Evolutionary conservation across 2,113 vertebrate genomes (phyloP).

Genomic region (Tragulus kanchil): DNA sequence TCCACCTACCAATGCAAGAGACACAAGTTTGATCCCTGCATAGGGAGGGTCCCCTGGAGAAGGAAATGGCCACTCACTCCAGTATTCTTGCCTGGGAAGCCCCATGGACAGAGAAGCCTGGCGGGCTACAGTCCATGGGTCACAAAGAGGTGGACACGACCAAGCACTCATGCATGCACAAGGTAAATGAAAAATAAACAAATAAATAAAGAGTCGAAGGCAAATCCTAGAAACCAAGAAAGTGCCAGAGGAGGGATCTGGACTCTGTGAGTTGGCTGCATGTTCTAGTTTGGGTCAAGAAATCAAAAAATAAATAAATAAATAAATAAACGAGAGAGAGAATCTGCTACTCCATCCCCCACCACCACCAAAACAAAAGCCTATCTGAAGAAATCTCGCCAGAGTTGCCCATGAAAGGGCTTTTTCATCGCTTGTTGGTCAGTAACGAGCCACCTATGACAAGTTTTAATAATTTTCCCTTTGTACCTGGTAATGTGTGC

Average conservation of each 20-base stretch:
- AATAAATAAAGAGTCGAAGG: not conserved
- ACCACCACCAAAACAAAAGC: not conserved
- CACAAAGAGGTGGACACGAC: not conserved
- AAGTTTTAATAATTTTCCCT: not conserved
- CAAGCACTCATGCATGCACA: not conserved
- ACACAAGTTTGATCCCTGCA: not conserved
- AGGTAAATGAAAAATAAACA: not conserved
- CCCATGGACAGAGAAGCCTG: not conserved
- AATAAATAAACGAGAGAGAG: not conserved
- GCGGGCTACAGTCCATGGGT: not conserved
- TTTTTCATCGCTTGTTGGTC: not conserved
- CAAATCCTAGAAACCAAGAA: not conserved
- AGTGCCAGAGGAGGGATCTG: rapidly evolving
- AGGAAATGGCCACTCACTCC: not conserved
- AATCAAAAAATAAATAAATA: not conserved
- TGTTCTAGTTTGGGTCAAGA: not conserved
- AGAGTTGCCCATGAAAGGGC: not conserved
- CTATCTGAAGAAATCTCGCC: not conserved
- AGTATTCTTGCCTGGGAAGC: not conserved
- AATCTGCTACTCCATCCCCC: too few species aligned
- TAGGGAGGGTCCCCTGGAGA: not conserved
- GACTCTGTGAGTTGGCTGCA: rapidly evolving
- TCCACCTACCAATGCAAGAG: not conserved
- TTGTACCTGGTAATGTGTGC: not conserved
- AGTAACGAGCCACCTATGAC: not conserved